Evolutionary conservation across 2,888 invertebrate genomes (phyloP).

Genomic region (Drosophila antonietae): DNA sequence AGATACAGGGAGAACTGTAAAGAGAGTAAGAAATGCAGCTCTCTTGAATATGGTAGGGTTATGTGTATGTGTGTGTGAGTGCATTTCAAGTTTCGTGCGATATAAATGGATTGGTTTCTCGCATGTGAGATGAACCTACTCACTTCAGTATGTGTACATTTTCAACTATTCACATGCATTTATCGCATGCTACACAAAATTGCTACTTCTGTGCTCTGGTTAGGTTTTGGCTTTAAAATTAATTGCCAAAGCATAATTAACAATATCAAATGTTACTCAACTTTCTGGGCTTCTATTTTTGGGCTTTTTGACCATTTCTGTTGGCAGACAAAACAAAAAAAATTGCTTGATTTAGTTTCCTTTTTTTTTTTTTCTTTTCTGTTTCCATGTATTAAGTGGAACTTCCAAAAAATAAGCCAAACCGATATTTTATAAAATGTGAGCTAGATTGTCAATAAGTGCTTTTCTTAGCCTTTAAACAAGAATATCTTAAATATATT

Average conservation of each 20-base stretch:
- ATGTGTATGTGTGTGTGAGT: not conserved
- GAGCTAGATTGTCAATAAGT: not conserved
- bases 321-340: conserved; percentile 26
- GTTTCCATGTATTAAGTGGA: too few relatives aligned
- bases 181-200: not conserved
- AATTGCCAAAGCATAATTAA: conserved; percentile 54
- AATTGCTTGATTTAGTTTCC: not conserved
- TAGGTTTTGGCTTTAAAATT: conserved; percentile 23
- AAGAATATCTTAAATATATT: too few relatives aligned
- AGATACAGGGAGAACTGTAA: not conserved
- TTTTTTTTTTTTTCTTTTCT: not conserved
- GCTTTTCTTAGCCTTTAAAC: too few relatives aligned
- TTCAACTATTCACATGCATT: too few relatives aligned
- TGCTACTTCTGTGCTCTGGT: not conserved
- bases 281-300: conserved; percentile 42
- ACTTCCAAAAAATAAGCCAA: not conserved
- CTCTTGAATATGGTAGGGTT: not conserved
- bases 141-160: too few relatives aligned
- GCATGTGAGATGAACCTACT: not conserved
- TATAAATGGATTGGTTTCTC: not conserved
- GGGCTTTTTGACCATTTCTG: conserved; percentile 37
- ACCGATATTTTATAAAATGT: not conserved
- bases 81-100: not conserved
- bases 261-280: conserved; percentile 56
- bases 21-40: not conserved